Conservation (phyloP, 1,140 invertebrate genomes). For the Brachionus sp. region DNA sequence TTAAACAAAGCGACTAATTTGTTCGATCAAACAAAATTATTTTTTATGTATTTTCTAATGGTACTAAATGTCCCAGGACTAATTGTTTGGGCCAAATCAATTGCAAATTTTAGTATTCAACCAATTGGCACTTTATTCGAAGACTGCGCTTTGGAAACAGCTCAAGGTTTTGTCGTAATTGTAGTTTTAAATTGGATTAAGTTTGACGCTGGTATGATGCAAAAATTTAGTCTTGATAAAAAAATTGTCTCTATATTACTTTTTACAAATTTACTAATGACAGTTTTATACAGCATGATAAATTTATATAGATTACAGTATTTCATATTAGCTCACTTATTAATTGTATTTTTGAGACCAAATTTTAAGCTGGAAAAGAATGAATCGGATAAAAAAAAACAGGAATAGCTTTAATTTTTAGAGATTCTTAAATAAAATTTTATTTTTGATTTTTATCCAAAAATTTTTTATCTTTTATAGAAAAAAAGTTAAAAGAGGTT, state of each 20-base stretch:
- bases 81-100: conserved; percentile 36
- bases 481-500: no score
- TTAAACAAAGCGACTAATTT: neutral
- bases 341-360: neutral
- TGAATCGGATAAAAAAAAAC: neutral
- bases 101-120: neutral
- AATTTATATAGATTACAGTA: conserved; percentile 15
- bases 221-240: neutral
- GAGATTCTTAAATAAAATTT: neutral
- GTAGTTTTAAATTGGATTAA: neutral
- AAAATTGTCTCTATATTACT: neutral
- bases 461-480: no score
- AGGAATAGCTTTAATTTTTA: neutral
- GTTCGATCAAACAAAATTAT: conserved; percentile 18
- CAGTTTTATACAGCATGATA: neutral
- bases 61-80: conserved; percentile 18
- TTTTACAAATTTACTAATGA: neutral
- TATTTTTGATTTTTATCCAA: no score
- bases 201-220: neutral
- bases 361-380: neutral
- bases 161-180: neutral
- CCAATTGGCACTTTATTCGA: neutral
- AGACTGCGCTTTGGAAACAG: neutral
- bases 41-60: conserved; percentile 23
- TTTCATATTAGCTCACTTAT: conserved; percentile 9